phyloP scores from a whole-genome alignment of 2,113 vertebrate species.

The Mormoops blainvillei region DNA sequence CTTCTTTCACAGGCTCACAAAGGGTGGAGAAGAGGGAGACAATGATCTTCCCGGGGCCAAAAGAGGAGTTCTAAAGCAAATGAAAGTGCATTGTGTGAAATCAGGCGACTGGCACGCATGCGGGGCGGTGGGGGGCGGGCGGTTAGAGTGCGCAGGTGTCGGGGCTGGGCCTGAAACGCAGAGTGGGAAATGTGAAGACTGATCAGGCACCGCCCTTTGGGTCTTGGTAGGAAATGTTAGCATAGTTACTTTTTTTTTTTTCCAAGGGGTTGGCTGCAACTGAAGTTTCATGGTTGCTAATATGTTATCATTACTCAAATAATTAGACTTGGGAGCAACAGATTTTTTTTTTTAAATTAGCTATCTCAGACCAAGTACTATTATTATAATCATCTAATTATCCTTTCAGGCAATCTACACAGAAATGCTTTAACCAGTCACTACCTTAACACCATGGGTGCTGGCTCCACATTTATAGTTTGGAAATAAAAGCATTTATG shows the following conservation, averaged over 20 bases:
- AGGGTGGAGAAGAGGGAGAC: neutral
- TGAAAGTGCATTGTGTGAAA: too few relatives aligned
- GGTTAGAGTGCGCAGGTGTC: rapidly evolving
- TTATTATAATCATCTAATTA: constrained; percentile 77
- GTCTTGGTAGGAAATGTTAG: constrained; percentile 21
- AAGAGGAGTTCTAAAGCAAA: neutral
- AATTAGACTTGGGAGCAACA: constrained; percentile 73
- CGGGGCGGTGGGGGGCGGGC: too few relatives aligned
- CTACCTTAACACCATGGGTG: constrained; percentile 34
- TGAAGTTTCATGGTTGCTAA: constrained; percentile 58
- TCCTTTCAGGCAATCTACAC: constrained; percentile 60
- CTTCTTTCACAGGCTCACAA: constrained; percentile 32
- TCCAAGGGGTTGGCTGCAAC: constrained; percentile 35
- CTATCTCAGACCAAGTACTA: constrained; percentile 68
- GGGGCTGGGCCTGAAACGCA: neutral
- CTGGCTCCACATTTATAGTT: constrained; percentile 42
- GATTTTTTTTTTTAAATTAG: constrained; percentile 66
- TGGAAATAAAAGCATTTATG: neutral
- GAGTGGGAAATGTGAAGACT: neutral
- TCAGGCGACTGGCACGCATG: too few relatives aligned
- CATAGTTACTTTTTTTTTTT: neutral
- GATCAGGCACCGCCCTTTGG: neutral
- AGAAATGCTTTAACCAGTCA: constrained; percentile 65
- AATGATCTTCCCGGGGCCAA: neutral
- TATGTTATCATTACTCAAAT: constrained; percentile 76